Conservation (phyloP, 37 sponge, comb jelly and placozoan genomes). For the Agelas oroides region DNA sequence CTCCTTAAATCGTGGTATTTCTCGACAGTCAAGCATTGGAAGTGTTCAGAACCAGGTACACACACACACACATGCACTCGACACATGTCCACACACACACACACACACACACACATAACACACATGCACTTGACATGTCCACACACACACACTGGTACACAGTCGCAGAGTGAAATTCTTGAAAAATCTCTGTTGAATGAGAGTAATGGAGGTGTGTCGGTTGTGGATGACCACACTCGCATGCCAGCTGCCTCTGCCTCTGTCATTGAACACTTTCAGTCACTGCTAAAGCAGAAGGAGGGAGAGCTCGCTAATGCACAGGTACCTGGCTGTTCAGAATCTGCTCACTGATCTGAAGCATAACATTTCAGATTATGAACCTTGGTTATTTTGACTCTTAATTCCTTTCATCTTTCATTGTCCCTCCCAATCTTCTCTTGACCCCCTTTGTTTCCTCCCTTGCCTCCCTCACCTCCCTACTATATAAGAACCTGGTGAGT, state of each 20-base stretch:
- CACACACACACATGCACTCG: no score
- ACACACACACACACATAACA: neutral
- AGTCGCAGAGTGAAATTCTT: slow-evolving; percentile 40
- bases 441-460: no score
- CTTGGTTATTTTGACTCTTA: neutral
- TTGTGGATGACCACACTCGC: neutral
- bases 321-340: slow-evolving; percentile 41
- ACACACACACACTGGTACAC: no score
- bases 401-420: neutral
- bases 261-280: slow-evolving; percentile 76
- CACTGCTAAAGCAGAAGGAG: slow-evolving; percentile 86
- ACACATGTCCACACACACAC: neutral
- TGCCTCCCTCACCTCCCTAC: neutral
- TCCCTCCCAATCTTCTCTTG: no score
- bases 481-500: slow-evolving; percentile 51
- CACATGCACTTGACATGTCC: neutral
- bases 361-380: neutral
- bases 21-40: slow-evolving; percentile 52
- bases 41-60: slow-evolving; percentile 3
- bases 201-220: neutral
- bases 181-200: slow-evolving; percentile 41
- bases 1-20: slow-evolving; percentile 14
- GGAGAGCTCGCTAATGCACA: slow-evolving; percentile 84
- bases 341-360: no score
- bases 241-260: slow-evolving; percentile 39